These are phyloP conservation scores for Nesidiocoris tenuis DNA, from an alignment of 2,888 invertebrate genomes.

Conservation along the genomic window DNA sequence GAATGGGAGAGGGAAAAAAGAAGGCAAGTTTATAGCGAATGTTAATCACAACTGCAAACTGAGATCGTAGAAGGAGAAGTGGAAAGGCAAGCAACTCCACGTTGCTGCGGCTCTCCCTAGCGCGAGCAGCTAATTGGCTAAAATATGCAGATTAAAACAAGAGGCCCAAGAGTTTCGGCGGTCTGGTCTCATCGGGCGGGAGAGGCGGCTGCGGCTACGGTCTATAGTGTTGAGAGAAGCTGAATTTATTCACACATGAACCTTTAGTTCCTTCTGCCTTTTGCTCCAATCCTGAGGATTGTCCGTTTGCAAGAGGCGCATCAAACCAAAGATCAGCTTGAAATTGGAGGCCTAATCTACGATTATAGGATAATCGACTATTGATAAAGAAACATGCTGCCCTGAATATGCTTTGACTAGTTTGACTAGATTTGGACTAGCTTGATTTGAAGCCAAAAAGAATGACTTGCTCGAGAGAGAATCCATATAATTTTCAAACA, in stretches of 20 bases:
- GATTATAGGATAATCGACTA: no score
- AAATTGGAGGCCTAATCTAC: no score
- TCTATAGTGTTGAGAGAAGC: not conserved
- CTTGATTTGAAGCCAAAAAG: no score
- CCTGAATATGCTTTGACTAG: no score
- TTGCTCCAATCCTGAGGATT: not conserved
- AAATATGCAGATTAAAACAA: constrained; percentile 21
- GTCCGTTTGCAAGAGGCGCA: no score
- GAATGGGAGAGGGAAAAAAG: not conserved
- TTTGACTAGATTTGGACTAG: no score
- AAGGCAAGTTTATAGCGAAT: constrained; percentile 6
- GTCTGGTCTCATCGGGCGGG: not conserved
- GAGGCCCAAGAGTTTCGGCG: constrained; percentile 13
- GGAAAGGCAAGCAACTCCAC: not conserved
- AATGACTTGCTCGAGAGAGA: no score
- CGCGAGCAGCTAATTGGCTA: constrained; percentile 12
- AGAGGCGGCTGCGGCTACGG: not conserved
- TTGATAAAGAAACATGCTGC: no score
- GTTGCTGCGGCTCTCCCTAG: not conserved
- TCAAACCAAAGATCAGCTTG: no score
- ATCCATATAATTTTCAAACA: no score
- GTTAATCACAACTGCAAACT: constrained; percentile 23
- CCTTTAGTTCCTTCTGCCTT: not conserved
- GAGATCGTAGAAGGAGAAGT: constrained; percentile 1
- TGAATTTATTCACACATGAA: constrained; percentile 26